Base-by-base conservation (phyloP, 2,888 invertebrate genomes). In the Thymelicus acteon region DNA sequence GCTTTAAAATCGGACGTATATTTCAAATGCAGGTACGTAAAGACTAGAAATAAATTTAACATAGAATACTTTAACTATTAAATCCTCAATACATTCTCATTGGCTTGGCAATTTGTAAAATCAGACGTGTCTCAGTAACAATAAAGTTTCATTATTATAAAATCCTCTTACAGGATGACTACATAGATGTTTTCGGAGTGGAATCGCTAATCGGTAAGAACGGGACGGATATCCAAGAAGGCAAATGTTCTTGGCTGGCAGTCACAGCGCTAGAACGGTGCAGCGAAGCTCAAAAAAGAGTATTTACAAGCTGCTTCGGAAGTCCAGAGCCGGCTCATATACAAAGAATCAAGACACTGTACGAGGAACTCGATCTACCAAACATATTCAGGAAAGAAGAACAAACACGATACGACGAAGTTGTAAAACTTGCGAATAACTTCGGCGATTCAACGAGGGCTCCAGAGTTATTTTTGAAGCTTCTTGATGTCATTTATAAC, bases 191-290 rank as follows among this genome's bases (percentile, higher is more conserved):
- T 81, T 99, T 96, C 86, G 98, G 98, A 0, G 96, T 98, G 82
- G 95, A 96, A 40, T 93, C 94, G 4, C 88, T 96, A 0, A 98
- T 96, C 0, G 99, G 99, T 0, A 99, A 99, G 93, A 89, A 95
- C 15, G 97, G 98, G 8, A 97, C 96, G 0, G 99, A 99, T 82
- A 98, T 99, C 77, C 95, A 96, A 84, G 98, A 98, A 81, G 98
- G 98, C 54, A 99, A 99, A 89, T 99, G 99, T 86, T 95, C 97
- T 0, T 99, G 99, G 99, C 90, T 98, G 63, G 96, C 97, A 0
- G 97, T 98, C 0, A 96, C 96, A 13, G 98, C 97, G 49, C 93
- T 98, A 75, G 96, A 97, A 86, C 94, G 95, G 62, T 96, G 96
- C 19, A 95, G 93, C 67, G 89, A 95, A 0, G 90, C 94, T 6